Evolutionary conservation across 2,888 invertebrate species (phyloP), one percentile per base, ranked within the genome.

Genomic region (Rhagonycha lutea): DNA sequence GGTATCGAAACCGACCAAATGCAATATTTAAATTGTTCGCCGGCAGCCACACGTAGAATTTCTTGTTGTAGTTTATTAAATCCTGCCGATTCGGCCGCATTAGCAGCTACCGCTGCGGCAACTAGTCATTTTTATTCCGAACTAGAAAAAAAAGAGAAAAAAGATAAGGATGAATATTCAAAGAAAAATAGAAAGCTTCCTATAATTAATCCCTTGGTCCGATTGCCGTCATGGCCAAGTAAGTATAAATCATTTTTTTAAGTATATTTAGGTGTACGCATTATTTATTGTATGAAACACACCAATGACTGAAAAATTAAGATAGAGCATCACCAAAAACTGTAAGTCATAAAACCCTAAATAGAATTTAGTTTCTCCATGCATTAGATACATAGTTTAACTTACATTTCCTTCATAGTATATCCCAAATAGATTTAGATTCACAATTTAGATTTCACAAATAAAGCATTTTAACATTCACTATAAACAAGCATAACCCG

Each of bases 21-120:
- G 70, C 89, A 90, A 80, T 92, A 92, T 82, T 87, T 94, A 24
- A 94, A 92, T 80, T 93, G 93, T 83, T 95, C 95, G 1, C 95
- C 95, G 4, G 94, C 96, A 73, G 96, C 96, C 10, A 95, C 96
- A 8, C 91, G 97, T 79, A 90, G 97, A 81, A 97, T 98, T 85
- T 97, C 97, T 80, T 96, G 96, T 86, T 96, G 97, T 76, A 96
- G 96, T 84, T 92, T 96, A 80, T 92, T 96, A 84, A 96, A 95
- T 86, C 92, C 93, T 4, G 92, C 91, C 65, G 94, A 92, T 85
- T 90, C 91, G 18, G 89, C 91, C 1, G 89, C 90, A 24, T 83
- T 90, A 65, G 91, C 92, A n/a, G 91, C 92, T 10, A 90, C 91
- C 3, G 91, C 91, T 11, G 91, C 92, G 14, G 89, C 90, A n/a